phyloP scores from a whole-genome alignment of 2,888 invertebrate genomes.

The Lepidocyrtinus sp. region DNA sequence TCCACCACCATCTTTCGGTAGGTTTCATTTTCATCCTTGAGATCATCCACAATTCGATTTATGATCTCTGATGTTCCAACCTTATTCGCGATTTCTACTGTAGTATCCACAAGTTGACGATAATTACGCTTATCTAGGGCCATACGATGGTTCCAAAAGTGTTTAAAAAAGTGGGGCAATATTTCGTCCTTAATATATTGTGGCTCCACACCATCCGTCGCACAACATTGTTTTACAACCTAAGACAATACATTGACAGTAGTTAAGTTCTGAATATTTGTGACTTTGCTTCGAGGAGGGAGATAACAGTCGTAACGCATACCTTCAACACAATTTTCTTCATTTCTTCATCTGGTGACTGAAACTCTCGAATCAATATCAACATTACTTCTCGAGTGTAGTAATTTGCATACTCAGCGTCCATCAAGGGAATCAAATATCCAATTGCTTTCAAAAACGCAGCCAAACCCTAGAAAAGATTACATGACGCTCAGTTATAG shows the following conservation, averaged over 20 bases:
- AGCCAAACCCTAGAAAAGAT: slow-evolving; percentile 86
- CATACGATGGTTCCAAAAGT: slow-evolving; percentile 99
- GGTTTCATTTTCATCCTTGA: slow-evolving; percentile 99
- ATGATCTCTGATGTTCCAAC: slow-evolving; percentile 99
- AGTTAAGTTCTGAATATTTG: slow-evolving; percentile 27
- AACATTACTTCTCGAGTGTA: slow-evolving; percentile 99
- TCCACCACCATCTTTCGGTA: slow-evolving; percentile 99
- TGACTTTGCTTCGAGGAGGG: neutral
- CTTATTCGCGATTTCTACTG: slow-evolving; percentile 99
- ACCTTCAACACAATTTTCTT: slow-evolving; percentile 99
- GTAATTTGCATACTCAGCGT: slow-evolving; percentile 99
- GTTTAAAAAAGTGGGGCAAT: slow-evolving; percentile 97
- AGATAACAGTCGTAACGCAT: slow-evolving; percentile 49
- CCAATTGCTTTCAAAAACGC: slow-evolving; percentile 99
- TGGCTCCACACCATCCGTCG: slow-evolving; percentile 99
- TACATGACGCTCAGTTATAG: neutral
- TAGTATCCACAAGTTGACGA: slow-evolving; percentile 97
- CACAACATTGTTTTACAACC: slow-evolving; percentile 99
- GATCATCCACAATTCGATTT: slow-evolving; percentile 97
- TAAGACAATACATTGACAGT: slow-evolving; percentile 72
- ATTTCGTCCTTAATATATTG: slow-evolving; percentile 99
- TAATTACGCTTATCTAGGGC: slow-evolving; percentile 98
- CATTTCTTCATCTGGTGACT: slow-evolving; percentile 99
- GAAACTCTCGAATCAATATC: slow-evolving; percentile 98
- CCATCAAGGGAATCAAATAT: slow-evolving; percentile 99